These are phyloP conservation scores for Trididemnum nubilum DNA, from an alignment of 23 tunicate species.

Conservation along the genomic window DNA sequence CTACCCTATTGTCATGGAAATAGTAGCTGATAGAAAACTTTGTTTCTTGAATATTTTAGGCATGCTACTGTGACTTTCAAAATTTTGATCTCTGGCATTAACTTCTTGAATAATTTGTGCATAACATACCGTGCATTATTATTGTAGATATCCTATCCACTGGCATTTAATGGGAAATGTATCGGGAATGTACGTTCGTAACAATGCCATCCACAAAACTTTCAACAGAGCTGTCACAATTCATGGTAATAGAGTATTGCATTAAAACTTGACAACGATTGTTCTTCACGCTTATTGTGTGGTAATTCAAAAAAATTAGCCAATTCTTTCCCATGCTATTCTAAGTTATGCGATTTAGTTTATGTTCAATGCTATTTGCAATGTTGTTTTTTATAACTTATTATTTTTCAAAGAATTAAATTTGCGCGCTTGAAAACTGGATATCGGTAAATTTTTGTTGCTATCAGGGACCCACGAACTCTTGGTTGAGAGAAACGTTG, in stretches of 20 bases:
- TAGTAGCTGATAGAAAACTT: too few relatives aligned
- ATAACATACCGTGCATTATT: neutral
- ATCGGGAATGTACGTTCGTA: slow-evolving; percentile 55
- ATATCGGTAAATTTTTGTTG: too few relatives aligned
- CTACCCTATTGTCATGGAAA: too few relatives aligned
- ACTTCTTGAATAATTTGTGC: neutral
- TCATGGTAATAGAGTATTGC: slow-evolving; percentile 53
- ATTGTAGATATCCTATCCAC: slow-evolving; percentile 83
- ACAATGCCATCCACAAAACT: slow-evolving; percentile 84
- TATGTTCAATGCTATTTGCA: too few relatives aligned
- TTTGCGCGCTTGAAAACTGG: too few relatives aligned
- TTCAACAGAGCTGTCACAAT: slow-evolving; percentile 94
- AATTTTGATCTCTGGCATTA: neutral
- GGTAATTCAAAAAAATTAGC: neutral
- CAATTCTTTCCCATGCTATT: neutral
- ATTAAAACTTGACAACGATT: neutral
- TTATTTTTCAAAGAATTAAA: too few relatives aligned
- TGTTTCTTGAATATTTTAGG: neutral
- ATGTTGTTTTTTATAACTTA: too few relatives aligned
- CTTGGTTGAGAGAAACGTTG: slow-evolving; percentile 81
- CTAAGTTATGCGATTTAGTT: too few relatives aligned
- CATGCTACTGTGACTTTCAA: neutral
- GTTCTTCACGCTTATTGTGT: neutral
- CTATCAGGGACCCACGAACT: slow-evolving; percentile 92
- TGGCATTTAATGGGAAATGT: slow-evolving; percentile 95